Base-by-base conservation (phyloP, 2,797 vertebrate genomes). In the Takifugu rubripes region DNA sequence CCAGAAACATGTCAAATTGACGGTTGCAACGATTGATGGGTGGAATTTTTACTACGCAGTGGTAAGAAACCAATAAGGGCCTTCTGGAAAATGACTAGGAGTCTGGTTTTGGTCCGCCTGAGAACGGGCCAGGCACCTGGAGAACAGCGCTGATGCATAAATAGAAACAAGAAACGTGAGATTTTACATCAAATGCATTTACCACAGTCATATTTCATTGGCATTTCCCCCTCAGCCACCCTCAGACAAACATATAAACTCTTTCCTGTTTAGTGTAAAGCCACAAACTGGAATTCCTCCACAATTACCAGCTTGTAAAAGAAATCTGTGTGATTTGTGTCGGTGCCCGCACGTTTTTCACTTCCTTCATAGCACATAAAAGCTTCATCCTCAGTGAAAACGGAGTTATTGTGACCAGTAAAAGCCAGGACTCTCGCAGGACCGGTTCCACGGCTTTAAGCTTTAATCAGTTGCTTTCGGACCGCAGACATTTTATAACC, bases 171-270 rank as follows among this genome's bases (percentile, higher is more conserved):
- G 47, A 27, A 62, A 59, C 36, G 44, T 60, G 68, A 59, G 64
- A 45, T 60, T 61, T 75, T 55, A 47, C 50, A 49, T 64, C 40
- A 67, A 72, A 56, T 27, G 12, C 51, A 65, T 64, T 68, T 61
- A 66, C 61, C 64, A 29, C 46, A 4, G 17, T 56, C n/a, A 68
- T 49, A 25, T 75, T 61, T 71, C 49, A 54, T 69, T 55, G 44
- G 50, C 25, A 60, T 77, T 77, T 74, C 44, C 65, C 26, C 10
- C 50, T 25, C 7, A 64, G 44, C 42, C 3, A 43, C 56, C 49
- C 25, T 47, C 50, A 27, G 61, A 75, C 66, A 66, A 74, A 73
- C 59, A 68, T 72, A 77, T 63, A 77, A 70, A 78, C 40, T 43
- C 58, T 44, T 61, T 58, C 59, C 36, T 48, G 54, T 51, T 57